phyloP scores from a whole-genome alignment of 2,888 invertebrate species.

The Eustalomyia histrio region DNA sequence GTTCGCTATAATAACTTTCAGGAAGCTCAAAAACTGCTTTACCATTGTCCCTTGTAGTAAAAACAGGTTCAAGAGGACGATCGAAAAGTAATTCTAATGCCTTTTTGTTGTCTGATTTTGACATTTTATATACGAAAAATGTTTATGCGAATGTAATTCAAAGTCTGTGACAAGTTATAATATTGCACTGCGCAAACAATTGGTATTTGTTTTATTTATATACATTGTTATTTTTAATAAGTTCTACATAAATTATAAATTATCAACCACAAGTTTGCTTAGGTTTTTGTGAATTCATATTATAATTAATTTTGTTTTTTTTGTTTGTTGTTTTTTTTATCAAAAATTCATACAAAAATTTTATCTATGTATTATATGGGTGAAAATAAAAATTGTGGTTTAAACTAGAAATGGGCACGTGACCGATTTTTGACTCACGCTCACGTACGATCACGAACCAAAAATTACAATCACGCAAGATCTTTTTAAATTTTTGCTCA shows the following conservation, averaged over 20 bases:
- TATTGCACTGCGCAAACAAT: background rate
- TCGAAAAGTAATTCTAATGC: constrained; percentile 76
- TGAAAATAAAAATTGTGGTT: no score
- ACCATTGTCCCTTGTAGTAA: constrained; percentile 75
- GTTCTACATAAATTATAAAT: background rate
- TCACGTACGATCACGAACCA: no score
- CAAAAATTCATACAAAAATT: no score
- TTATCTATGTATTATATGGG: no score
- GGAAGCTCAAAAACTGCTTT: constrained; percentile 76
- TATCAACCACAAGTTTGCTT: background rate
- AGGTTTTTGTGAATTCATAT: background rate
- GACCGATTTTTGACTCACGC: no score
- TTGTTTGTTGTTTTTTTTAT: no score
- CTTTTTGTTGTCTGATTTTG: constrained; percentile 69
- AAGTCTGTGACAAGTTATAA: background rate
- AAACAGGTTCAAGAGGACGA: constrained; percentile 77
- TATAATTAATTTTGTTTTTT: no score
- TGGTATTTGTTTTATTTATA: background rate
- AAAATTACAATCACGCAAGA: no score
- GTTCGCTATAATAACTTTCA: constrained; percentile 74
- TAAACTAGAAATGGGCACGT: no score
- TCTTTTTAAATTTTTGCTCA: no score
- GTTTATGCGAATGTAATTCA: background rate
- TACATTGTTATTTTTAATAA: background rate
- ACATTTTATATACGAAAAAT: constrained; percentile 64